Base-by-base conservation (phyloP, 2,888 invertebrate species). In the Kuschelorhynchus macadamiae region DNA sequence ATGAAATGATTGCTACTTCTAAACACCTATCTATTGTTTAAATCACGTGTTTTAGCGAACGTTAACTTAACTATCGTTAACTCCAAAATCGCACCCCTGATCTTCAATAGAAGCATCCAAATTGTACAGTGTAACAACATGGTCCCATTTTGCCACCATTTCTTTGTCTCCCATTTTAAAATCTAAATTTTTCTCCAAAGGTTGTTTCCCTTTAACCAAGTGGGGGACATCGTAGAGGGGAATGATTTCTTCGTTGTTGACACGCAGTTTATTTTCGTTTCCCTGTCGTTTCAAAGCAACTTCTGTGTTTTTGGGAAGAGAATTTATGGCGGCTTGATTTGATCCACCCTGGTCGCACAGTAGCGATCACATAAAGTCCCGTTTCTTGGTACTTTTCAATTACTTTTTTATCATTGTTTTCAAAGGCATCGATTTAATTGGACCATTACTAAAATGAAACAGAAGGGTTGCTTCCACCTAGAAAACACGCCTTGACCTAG, bases 111-210 rank as follows among this genome's bases (percentile, higher is more conserved):
- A 16, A 14, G 52, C 39, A 63, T 72, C 71, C 33, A 73, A 53
- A 5, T 41, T n/a, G 47, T 71, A 73, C 11, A 71, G 62, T 17
- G 49, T 14, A 9, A 42, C 55, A 25, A 74, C 71, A 47, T 74
- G 72, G 9, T 64, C 46, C 72, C 69, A 73, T 59, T 64, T 64
- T 8, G 71, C 72, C 11, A 56, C 41, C 44, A 17, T 56, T 11
- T 42, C n/a, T 32, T 39, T 18, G 11, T 25, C 44, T 20, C 49
- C 14, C 16, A 33, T 8, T 7, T 21, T 11, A 67, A 69, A 73
- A 36, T 55, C 33, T 20, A 73, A 12, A 56, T 68, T 41, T 47
- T 73, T 71, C 17, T 47, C 14, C 11, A 53, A 39, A 14, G 39
- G 25, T 2, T 53, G 17, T 8, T 36, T 53, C 7, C 50, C 33